A percentile compares a stretch with the other conserved stretches of the same genome.
Evolutionary conservation across 2,113 vertebrate genomes (phyloP).

Genomic region (Coregonus clupeaformis): DNA sequence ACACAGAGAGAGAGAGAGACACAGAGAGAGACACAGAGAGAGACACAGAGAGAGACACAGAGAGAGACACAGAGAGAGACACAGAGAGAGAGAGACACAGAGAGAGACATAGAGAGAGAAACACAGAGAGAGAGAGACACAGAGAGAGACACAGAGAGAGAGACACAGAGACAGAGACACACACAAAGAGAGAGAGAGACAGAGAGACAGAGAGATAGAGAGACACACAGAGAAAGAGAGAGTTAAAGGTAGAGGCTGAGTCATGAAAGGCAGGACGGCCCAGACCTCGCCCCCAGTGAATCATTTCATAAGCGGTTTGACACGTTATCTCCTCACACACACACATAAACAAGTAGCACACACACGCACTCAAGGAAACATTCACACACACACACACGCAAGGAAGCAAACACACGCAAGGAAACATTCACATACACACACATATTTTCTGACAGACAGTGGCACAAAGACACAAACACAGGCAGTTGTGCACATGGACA

Average conservation of each 20-base stretch:
- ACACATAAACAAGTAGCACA: constrained; percentile 21
- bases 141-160: too few species aligned
- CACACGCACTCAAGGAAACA: constrained; percentile 22
- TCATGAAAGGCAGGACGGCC: constrained; percentile 54
- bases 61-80: too few species aligned
- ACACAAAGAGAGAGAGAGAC: too few species aligned
- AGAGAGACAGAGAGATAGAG: background rate
- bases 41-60: background rate
- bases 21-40: background rate
- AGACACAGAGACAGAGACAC: too few species aligned
- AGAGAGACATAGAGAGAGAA: too few species aligned
- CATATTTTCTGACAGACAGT: background rate
- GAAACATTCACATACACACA: constrained; percentile 26
- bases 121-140: too few species aligned
- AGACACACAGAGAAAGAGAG: background rate
- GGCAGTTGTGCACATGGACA: constrained; percentile 13
- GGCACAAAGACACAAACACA: constrained; percentile 38
- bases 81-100: too few species aligned
- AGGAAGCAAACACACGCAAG: constrained; percentile 8
- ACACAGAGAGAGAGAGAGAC: background rate
- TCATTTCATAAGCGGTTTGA: constrained; percentile 62
- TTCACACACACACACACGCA: constrained; percentile 29
- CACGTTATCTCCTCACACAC: constrained; percentile 34
- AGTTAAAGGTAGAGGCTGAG: constrained; percentile 40
- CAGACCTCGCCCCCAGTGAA: constrained; percentile 70